Conservation (phyloP, 2,888 invertebrate species). For the Drosophila meridiana region DNA sequence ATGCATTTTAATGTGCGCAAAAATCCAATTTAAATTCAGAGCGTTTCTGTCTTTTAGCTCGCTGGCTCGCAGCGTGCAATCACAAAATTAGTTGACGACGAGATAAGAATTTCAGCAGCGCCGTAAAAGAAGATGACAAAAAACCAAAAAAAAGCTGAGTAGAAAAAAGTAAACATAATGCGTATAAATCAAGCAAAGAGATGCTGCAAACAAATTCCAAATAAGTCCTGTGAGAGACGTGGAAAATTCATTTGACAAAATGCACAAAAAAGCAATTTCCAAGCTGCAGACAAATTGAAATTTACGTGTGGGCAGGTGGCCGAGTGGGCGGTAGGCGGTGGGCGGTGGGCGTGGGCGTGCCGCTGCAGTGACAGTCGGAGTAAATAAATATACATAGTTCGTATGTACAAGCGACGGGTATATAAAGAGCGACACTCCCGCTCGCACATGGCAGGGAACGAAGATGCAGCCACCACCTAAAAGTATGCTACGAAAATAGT, state of each 20-base stretch:
- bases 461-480: conserved; percentile 80
- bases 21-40: conserved; percentile 84
- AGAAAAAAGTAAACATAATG: conserved; percentile 52
- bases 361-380: conserved; percentile 72
- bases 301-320: conserved; percentile 44
- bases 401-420: conserved; percentile 23
- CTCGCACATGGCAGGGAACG: conserved; percentile 29
- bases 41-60: conserved; percentile 63
- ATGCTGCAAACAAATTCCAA: conserved; percentile 73
- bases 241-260: conserved; percentile 82
- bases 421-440: conserved; percentile 39
- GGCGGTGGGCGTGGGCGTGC: conserved; percentile 41
- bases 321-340: conserved; percentile 26
- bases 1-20: conserved; percentile 83
- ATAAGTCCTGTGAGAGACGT: conserved; percentile 77
- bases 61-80: conserved; percentile 63
- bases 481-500: conserved; percentile 79
- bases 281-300: conserved; percentile 82
- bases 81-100: conserved; percentile 79
- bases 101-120: conserved; percentile 74
- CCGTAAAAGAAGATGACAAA: conserved; percentile 27
- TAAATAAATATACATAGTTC: conserved; percentile 64
- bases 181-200: conserved; percentile 74
- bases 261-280: conserved; percentile 82
- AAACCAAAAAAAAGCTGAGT: neutral